These are phyloP conservation scores for Bombylius discolor DNA, from an alignment of 2,888 invertebrate genomes.

Conservation along the genomic window DNA sequence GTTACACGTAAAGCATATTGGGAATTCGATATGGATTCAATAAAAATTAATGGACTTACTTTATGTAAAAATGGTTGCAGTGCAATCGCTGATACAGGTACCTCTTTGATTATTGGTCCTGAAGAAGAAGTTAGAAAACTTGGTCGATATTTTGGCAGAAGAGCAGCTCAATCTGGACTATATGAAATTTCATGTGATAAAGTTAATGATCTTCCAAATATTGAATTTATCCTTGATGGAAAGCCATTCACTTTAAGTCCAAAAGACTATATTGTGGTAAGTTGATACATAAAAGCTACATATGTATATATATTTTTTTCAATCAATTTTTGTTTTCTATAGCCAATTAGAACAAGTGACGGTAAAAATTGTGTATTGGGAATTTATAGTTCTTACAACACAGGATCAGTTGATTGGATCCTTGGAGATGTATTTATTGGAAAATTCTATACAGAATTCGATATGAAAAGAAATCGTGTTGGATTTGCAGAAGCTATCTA, in stretches of 20 bases:
- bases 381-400: conserved; percentile 93
- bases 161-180: conserved; percentile 71
- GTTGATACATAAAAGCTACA: conserved; percentile 17
- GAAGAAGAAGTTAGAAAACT: conserved; percentile 60
- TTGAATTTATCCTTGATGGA: conserved; percentile 66
- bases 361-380: conserved; percentile 86
- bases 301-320: too few relatives aligned
- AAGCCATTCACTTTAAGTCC: conserved; percentile 62
- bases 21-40: conserved; percentile 86
- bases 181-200: conserved; percentile 66
- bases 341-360: conserved; percentile 45
- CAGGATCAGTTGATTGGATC: conserved; percentile 94
- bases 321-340: conserved; percentile 42
- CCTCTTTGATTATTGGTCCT: conserved; percentile 91
- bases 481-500: conserved; percentile 68
- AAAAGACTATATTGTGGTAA: conserved; percentile 68
- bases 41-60: conserved; percentile 40
- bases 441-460: conserved; percentile 91
- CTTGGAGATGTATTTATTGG: conserved; percentile 96
- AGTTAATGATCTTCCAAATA: conserved; percentile 64
- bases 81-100: conserved; percentile 94
- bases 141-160: conserved; percentile 71
- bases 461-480: conserved; percentile 71
- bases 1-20: conserved; percentile 84
- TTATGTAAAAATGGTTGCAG: conserved; percentile 76